Evolutionary conservation across 2,888 invertebrate species (phyloP).

Genomic region (Ochlodes sylvanus): DNA sequence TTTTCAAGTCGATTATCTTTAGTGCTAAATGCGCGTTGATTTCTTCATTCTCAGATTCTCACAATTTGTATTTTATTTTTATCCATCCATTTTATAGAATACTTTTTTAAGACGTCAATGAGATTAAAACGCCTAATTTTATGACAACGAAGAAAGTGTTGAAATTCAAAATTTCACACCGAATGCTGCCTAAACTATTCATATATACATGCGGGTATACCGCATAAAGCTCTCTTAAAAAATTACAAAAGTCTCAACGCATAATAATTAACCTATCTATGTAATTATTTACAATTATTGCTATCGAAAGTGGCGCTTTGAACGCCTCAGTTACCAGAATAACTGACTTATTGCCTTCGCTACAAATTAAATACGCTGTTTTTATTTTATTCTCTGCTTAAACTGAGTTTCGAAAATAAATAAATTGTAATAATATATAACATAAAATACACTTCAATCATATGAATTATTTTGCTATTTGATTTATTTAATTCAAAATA

Average conservation of each 20-base stretch:
- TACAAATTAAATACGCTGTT: constrained; percentile 61
- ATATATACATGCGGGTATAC: constrained; percentile 67
- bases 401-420: constrained; percentile 31
- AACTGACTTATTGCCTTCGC: constrained; percentile 75
- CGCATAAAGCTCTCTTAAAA: constrained; percentile 84
- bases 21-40: not conserved
- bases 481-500: no score
- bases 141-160: constrained; percentile 63
- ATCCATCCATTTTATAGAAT: not conserved
- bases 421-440: not conserved
- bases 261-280: constrained; percentile 83
- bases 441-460: not conserved
- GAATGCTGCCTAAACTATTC: constrained; percentile 62
- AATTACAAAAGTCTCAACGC: constrained; percentile 80
- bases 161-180: constrained; percentile 81
- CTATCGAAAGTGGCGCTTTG: constrained; percentile 80
- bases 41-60: not conserved
- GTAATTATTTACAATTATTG: constrained; percentile 81
- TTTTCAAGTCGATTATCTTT: no score
- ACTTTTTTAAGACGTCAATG: constrained; percentile 9
- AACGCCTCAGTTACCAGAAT: constrained; percentile 71
- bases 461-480: no score
- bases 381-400: constrained; percentile 55
- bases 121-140: constrained; percentile 31
- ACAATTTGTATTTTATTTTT: not conserved